phyloP scores from a whole-genome alignment of 2,797 vertebrate genomes.

The Neomorphus geoffroyi region DNA sequence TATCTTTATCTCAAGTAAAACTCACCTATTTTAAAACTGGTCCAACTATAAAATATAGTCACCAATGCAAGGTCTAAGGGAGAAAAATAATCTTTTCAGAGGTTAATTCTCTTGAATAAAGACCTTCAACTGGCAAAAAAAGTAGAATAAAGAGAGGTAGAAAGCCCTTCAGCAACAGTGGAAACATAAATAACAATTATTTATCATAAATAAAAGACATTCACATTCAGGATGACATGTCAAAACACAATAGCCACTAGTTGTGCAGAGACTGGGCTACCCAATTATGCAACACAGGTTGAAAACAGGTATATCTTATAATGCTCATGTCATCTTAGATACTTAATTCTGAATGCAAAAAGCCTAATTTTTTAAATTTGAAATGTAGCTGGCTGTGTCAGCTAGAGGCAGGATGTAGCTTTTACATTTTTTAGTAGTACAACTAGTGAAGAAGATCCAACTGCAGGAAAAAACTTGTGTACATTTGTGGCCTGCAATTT shows the following conservation, averaged over 20 bases:
- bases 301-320: constrained; percentile 9
- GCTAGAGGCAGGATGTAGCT: background rate
- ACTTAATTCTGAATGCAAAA: background rate
- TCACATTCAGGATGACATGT: background rate
- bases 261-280: background rate
- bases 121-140: background rate
- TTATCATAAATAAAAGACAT: background rate
- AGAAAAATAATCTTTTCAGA: background rate
- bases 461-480: background rate
- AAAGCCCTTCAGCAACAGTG: background rate
- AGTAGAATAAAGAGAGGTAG: background rate
- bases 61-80: background rate
- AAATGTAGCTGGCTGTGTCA: background rate
- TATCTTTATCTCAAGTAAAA: background rate
- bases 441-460: background rate
- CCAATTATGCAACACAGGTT: background rate
- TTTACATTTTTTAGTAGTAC: background rate
- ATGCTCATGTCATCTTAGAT: background rate
- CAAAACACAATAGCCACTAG: background rate
- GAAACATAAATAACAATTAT: constrained; percentile 10
- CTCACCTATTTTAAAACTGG: background rate
- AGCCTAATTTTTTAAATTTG: background rate
- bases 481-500: background rate
- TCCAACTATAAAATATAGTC: background rate
- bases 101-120: background rate